phyloP scores from a whole-genome alignment of 2,888 invertebrate species.

The Aleiodes alternator region DNA sequence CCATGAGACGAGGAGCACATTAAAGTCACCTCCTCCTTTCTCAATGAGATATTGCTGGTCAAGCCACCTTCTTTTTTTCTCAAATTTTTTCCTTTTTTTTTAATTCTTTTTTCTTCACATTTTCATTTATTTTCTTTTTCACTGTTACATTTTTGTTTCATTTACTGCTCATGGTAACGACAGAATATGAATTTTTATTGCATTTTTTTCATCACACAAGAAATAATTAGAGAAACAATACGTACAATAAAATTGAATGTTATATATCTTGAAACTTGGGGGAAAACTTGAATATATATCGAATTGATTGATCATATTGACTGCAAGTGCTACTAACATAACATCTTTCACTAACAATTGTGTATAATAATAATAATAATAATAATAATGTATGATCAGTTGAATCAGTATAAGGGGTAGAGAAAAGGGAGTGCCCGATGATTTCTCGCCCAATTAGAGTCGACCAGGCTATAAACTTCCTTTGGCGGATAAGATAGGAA shows the following conservation, averaged over 20 bases:
- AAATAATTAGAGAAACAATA: not conserved
- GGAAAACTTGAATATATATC: no score
- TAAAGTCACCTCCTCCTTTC: conserved; percentile 74
- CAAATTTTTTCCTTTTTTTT: conserved; percentile 34
- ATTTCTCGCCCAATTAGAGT: conserved; percentile 75
- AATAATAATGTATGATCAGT: conserved; percentile 65
- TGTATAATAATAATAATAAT: conserved; percentile 71
- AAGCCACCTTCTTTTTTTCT: conserved; percentile 58
- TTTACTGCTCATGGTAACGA: not conserved
- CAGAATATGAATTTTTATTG: conserved; percentile 40
- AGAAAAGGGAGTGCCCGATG: conserved; percentile 74
- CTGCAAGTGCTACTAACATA: no score
- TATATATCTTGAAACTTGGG: no score
- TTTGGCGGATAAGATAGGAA: conserved; percentile 73
- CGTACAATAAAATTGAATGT: no score
- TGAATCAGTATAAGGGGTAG: conserved; percentile 50
- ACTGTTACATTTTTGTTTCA: conserved; percentile 43
- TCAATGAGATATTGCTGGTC: conserved; percentile 74
- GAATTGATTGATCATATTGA: no score
- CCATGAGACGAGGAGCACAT: conserved; percentile 71
- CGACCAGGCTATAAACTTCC: conserved; percentile 74
- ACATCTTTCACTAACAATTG: conserved; percentile 61
- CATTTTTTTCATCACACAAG: not conserved
- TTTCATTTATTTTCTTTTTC: conserved; percentile 26
- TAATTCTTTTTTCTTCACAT: conserved; percentile 38